These are phyloP conservation scores for Condylura cristata DNA, from an alignment of 2,113 vertebrate genomes.

Conservation along the genomic window DNA sequence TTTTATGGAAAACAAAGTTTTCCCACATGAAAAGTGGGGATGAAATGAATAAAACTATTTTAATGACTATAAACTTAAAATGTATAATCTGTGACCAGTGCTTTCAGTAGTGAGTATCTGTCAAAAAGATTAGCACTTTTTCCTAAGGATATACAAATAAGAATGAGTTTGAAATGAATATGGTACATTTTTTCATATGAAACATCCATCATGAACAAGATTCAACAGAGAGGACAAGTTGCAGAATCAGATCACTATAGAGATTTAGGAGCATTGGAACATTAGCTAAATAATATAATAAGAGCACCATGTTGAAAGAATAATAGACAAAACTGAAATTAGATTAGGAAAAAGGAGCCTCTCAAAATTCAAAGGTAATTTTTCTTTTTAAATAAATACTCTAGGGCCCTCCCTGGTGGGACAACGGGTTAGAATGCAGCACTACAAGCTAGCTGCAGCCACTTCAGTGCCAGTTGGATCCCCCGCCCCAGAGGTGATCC, in stretches of 20 bases:
- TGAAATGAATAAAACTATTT: not conserved
- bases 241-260: not conserved
- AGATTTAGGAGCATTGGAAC: not conserved
- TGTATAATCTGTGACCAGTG: not conserved
- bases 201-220: not conserved
- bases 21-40: not conserved
- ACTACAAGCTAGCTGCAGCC: too few species aligned
- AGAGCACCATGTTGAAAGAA: not conserved
- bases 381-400: not conserved
- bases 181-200: not conserved
- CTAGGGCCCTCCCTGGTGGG: too few species aligned
- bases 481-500: too few species aligned
- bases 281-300: not conserved
- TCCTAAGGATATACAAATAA: not conserved
- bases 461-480: too few species aligned
- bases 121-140: not conserved
- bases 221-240: not conserved
- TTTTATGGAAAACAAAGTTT: not conserved
- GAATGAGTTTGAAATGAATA: not conserved
- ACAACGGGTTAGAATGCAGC: too few species aligned
- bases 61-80: not conserved
- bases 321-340: not conserved
- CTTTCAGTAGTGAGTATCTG: not conserved
- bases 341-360: not conserved
- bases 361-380: not conserved